Evolutionary conservation across 2,113 vertebrate genomes (phyloP).

Genomic region (Ciconia stormi): DNA sequence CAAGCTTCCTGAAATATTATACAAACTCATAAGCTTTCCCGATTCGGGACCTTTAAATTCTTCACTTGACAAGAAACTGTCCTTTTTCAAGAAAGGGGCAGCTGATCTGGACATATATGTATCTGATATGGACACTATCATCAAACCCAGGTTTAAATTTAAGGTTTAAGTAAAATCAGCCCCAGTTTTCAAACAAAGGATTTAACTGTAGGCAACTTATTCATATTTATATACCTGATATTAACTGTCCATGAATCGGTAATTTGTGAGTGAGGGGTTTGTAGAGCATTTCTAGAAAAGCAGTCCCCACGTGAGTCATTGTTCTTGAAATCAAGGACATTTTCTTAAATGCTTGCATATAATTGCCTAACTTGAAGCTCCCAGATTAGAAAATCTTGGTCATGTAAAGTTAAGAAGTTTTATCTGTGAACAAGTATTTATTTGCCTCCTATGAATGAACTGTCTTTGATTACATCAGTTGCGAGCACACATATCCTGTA

Average conservation of each 20-base stretch:
- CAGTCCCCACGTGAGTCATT: no score
- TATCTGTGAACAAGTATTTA: accelerated
- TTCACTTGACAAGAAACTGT: background rate
- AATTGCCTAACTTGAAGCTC: background rate
- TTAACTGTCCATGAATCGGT: background rate
- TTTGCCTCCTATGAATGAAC: background rate
- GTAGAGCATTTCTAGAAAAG: background rate
- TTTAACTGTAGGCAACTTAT: background rate
- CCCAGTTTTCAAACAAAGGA: background rate
- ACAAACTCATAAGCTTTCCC: background rate
- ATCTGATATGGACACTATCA: background rate
- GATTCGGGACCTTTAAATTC: background rate
- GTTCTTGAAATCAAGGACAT: background rate
- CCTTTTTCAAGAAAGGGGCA: background rate
- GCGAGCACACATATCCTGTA: background rate
- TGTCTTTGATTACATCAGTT: background rate
- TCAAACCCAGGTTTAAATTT: background rate
- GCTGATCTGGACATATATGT: background rate
- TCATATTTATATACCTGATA: background rate
- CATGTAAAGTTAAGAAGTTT: background rate
- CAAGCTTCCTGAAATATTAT: background rate
- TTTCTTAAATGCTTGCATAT: background rate
- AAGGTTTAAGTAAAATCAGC: background rate
- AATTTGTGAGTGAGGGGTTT: background rate
- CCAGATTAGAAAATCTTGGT: background rate